Conservation (phyloP, 1,140 invertebrate species). For the Drosophila malerkotliana region DNA sequence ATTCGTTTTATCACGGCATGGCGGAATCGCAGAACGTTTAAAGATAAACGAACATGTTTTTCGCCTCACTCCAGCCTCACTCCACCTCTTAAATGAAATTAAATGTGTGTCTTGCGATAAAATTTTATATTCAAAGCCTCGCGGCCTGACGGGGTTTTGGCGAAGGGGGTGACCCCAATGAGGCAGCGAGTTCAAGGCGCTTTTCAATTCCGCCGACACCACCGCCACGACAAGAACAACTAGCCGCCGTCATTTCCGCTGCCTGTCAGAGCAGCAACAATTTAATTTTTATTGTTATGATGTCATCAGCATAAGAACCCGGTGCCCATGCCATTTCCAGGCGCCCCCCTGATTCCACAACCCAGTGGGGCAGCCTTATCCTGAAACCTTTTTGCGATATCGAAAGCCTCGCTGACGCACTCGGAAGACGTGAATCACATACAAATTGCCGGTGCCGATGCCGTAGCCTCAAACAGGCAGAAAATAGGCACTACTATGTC, state of each 20-base stretch:
- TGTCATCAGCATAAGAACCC: constrained; percentile 62
- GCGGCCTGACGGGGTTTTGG: too few relatives aligned
- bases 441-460: constrained; percentile 36
- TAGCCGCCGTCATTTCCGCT: constrained; percentile 54
- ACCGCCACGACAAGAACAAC: constrained; percentile 24
- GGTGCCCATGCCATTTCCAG: constrained; percentile 38
- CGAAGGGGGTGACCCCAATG: neutral
- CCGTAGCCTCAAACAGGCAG: neutral
- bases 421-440: constrained; percentile 44
- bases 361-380: constrained; percentile 3
- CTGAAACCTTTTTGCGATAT: neutral
- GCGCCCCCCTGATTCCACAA: neutral
- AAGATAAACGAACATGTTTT: constrained; percentile 58
- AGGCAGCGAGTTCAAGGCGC: constrained; percentile 43
- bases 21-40: constrained; percentile 43
- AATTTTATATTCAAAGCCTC: constrained; percentile 50
- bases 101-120: constrained; percentile 61
- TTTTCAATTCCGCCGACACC: constrained; percentile 37
- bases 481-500: constrained; percentile 30
- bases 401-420: constrained; percentile 31
- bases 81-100: constrained; percentile 45
- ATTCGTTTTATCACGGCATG: constrained; percentile 36
- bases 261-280: constrained; percentile 56
- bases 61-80: constrained; percentile 27
- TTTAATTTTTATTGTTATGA: constrained; percentile 67